Evolutionary conservation across 2,113 vertebrate species (phyloP), one percentile per base, ranked within the genome.

Genomic region (Heloderma charlesbogerti): DNA sequence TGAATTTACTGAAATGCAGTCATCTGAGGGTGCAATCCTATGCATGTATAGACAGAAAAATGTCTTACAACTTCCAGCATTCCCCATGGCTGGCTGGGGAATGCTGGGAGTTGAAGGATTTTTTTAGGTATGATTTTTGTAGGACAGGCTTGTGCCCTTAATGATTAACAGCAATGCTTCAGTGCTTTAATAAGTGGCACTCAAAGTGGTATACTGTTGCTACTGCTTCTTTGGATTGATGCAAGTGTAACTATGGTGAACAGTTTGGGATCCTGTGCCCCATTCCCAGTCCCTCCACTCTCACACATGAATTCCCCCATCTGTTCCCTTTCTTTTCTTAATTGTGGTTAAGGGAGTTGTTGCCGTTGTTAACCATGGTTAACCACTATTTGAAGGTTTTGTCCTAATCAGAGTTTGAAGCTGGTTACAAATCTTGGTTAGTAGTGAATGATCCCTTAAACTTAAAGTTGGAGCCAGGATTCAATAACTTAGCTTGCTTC

Each of bases 181-280:
- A 27, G 31, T 29, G 8, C 5, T 31, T 4, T 69, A 29, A 69
- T 22, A 69, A 7, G 25, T 69, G 66, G 22, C 9, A 2, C 67
- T 69, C 67, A 69, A 92, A 93, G 90, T 81, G 18, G 71, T 89
- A 77, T 86, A 77, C 57, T 67, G 29, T 87, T 83, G 63, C 1
- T 31, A 9, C 25, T 79, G 25, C 27, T 48, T 18, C 77, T 79
- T 79, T 48, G 45, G 18, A 5, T 37, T 75, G 16, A 7, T 9
- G 27, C 43, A n/a, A 48, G 43, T 48, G 27, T 79, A 45, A 79
- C 8, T 3, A 48, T 79, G 10, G 3, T 79, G 43, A 31, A 31
- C 13, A 8, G 45, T 29, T 79, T 79, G 43, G 25, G 43, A 48
- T 79, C 43, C 29, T 48, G 31, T 79, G 77, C 43, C 51, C 77